A percentile compares a stretch with the other conserved stretches of the same genome.
Conservation (phyloP, 2,888 invertebrate genomes). For the Panzeria rudis region DNA sequence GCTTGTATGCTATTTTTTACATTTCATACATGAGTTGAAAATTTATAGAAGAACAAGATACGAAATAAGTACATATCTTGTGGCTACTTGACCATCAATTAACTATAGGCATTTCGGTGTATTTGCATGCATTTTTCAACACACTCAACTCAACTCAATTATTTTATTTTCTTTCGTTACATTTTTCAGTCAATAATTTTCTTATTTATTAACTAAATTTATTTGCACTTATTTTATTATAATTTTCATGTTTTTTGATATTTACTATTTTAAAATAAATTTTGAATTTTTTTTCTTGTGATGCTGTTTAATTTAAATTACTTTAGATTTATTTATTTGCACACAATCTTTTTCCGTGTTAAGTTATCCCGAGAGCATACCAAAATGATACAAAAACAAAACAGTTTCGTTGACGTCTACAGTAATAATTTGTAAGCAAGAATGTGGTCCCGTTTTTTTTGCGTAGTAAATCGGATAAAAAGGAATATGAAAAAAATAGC, state of each 20-base stretch:
- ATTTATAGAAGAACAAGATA: conserved; percentile 56
- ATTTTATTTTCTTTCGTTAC: conserved; percentile 7
- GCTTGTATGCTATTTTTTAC: background rate
- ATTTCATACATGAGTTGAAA: conserved; percentile 37
- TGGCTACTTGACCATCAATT: conserved; percentile 58
- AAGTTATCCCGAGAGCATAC: conserved; percentile 64
- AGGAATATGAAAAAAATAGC: conserved; percentile 54
- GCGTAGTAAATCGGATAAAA: conserved; percentile 41
- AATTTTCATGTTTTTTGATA: background rate
- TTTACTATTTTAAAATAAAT: too few relatives aligned
- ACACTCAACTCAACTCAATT: conserved; percentile 27
- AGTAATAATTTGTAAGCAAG: conserved; percentile 49
- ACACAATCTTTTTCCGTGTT: conserved; percentile 16
- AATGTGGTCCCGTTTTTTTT: conserved; percentile 63
- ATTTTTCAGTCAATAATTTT: background rate
- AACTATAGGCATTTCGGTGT: conserved; percentile 63
- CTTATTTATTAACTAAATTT: background rate
- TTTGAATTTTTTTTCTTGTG: conserved; percentile 4
- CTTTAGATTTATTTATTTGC: conserved; percentile 21
- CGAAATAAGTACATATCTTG: conserved; percentile 62
- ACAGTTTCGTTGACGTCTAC: conserved; percentile 53
- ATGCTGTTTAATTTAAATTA: background rate
- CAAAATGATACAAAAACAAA: conserved; percentile 66
- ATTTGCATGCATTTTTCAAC: conserved; percentile 33
- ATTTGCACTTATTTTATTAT: conserved; percentile 24